Base-by-base conservation (phyloP, 2,113 vertebrate genomes). In the Thinocorus orbignyianus region DNA sequence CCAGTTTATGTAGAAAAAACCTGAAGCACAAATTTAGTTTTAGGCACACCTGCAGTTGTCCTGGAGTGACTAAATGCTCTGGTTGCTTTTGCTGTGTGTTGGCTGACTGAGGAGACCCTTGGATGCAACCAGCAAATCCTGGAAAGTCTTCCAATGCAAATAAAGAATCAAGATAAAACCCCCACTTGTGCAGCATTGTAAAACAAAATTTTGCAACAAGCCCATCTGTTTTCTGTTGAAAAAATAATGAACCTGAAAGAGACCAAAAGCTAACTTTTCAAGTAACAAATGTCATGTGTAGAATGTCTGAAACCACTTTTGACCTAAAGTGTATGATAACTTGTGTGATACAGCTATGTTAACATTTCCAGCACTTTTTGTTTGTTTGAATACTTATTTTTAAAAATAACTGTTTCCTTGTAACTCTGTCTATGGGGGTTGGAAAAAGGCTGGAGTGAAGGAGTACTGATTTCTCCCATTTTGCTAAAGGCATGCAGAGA, bases 321-420 rank as follows among this genome's bases (percentile, higher is more conserved):
- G 77, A 62, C 2, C 0, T 57, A 1, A 81, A 78, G 17, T 11
- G 2, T 68, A 79, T 0, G 0, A 17, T 70, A 77, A 78, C 3
- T 3, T 1, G 13, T 48, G 31, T 82, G 24, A 62, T 35, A 39
- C 8, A 86, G 23, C 33, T 3, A 19, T 0, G 0, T 55, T 62
- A 82, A 55, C 5, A 15, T 62, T 93, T 55, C 25, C 15, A 81
- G 60, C 8, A 4, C 18, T 81, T 70, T 48, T 76, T 2, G 3
- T 31, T 48, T 42, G 12, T 48, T 61, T 68, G 15, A 71, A 57
- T 17, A 15, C 3, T 42, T 72, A 20, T 17, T 62, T 68, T 70
- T 26, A 16, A 51, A 62, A 58, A n/a, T 23, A 26, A 6, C 17
- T 8, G 1, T 66, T 74, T 84, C 39, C 9, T 74, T 76, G 15